Evolutionary conservation across 2,888 invertebrate species (phyloP), one percentile per base, ranked within the genome.

Genomic region (Drosophila borealis): DNA sequence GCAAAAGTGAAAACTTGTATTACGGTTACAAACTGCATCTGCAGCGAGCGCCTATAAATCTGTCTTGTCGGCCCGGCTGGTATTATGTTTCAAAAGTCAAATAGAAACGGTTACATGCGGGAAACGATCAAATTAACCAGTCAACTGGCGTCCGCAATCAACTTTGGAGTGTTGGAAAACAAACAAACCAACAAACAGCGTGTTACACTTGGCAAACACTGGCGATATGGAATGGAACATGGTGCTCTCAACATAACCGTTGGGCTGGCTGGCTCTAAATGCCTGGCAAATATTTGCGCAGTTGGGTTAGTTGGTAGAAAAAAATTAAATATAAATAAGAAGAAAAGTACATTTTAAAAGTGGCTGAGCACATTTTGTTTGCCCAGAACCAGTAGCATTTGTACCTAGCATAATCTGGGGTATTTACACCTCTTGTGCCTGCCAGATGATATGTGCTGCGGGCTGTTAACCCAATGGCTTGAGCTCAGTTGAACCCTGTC

Each of bases 111-210:
- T 53, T 44, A 41, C 50, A 39, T 21, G 36, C 19, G 25, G 14
- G 62, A 39, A 29, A 10, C 41, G 62, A 49, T 50, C 50, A 54
- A 46, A 50, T 61, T 55, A 41, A 48, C 63, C 17, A 41, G 53
- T 51, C 33, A 13, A 37, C 44, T 41, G 55, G 34, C 34, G 39
- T 13, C 8, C 41, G 76, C 70, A 80, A 81, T 78, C 80, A 84
- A 59, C 63, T 68, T 66, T 68, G 48, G 81, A 81, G 83, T 84
- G 81, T 87, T 80, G 84, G 78, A 69, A 72, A 77, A 69, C 80
- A 78, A 87, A 87, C 80, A 78, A 87, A 87, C 80, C 75, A 87
- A 87, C 73, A 84, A 75, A 67, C 77, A 67, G 76, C 81, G 83
- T 78, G 87, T 84, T 84, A 84, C 87, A 84, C 83, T 78, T 71